Evolutionary conservation across 2,797 vertebrate genomes (phyloP), one percentile per base, ranked within the genome.

Genomic region (Siniperca obscura): DNA sequence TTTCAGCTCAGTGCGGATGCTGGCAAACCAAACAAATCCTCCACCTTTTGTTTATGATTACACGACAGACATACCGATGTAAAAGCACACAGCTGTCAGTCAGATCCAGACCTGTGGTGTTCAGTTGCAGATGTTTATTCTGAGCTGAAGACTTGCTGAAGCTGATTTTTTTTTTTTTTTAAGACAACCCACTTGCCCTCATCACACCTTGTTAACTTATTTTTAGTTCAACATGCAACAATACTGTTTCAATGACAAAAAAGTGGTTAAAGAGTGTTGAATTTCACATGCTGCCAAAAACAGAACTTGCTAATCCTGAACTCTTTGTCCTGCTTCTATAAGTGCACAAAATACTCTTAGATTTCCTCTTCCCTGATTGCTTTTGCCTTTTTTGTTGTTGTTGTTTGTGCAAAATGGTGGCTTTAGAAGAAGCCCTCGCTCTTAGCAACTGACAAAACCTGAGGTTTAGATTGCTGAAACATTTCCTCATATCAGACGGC

Each of bases 211-310:
- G 25, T 57, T 56, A 27, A 16, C 55, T 10, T 17, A n/a, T 7
- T 67, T 25, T 13, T 14, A 30, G 30, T 56, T 12, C 7, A 19
- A 21, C 10, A 9, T 36, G 55, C 2, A 16, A 30, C 25, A 34
- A 19, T 9, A 7, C 59, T 38, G 59, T 21, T 60, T 60, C 22
- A 42, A 4, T 14, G 34, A 42, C 21, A 36, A 67, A 34, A 25
- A 25, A 9, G 4, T 36, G 34, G 34, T n/a, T 38, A 10, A 36
- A 36, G 21, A 36, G 21, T 14, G 30, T 14, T 50, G 27, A 67
- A 70, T 42, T 56, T 70, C 46, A 57, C 10, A 27, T 27, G 38
- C 53, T 70, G 68, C 38, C 53, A 59, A 34, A 59, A 71, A 10
- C 25, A 46, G 48, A n/a, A 10, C 7, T 30, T 30, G 30, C 30